phyloP scores from a whole-genome alignment of 2,888 invertebrate genomes.

The Dyspetes luteomarginatus region DNA sequence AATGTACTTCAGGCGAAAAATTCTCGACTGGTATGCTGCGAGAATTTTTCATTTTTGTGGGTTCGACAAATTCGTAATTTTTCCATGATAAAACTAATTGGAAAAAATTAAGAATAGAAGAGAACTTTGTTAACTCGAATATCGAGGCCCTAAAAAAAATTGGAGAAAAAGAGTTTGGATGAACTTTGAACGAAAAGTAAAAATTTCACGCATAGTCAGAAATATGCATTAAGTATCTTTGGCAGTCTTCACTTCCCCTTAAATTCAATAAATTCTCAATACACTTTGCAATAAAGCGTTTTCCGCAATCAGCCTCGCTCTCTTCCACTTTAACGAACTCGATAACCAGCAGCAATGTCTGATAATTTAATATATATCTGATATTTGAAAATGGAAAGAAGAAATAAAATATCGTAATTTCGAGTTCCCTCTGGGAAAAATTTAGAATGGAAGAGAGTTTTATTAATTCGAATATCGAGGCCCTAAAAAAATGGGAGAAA shows the following conservation, averaged over 20 bases:
- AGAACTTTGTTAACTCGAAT: conserved; percentile 3
- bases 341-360: conserved; percentile 46
- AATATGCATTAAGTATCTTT: not conserved
- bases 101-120: not conserved
- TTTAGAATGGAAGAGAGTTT: too few species aligned
- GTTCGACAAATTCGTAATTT: too few species aligned
- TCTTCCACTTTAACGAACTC: conserved; percentile 1
- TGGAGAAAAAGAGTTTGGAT: not conserved
- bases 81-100: too few species aligned
- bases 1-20: too few species aligned
- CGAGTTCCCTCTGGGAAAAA: not conserved
- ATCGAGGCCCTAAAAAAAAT: not conserved
- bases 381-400: conserved; percentile 21
- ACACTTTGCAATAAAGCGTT: conserved; percentile 44
- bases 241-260: not conserved
- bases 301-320: not conserved
- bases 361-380: conserved; percentile 49
- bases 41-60: too few species aligned
- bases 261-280: conserved; percentile 35
- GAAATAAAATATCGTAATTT: not conserved
- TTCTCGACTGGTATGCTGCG: too few species aligned
- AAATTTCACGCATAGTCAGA: not conserved
- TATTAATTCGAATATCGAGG: too few species aligned
- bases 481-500: too few species aligned
- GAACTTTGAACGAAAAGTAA: not conserved